Evolutionary conservation across 2,888 invertebrate genomes (phyloP), one percentile per base, ranked within the genome.

Genomic region (Sinhomidia bicolor): DNA sequence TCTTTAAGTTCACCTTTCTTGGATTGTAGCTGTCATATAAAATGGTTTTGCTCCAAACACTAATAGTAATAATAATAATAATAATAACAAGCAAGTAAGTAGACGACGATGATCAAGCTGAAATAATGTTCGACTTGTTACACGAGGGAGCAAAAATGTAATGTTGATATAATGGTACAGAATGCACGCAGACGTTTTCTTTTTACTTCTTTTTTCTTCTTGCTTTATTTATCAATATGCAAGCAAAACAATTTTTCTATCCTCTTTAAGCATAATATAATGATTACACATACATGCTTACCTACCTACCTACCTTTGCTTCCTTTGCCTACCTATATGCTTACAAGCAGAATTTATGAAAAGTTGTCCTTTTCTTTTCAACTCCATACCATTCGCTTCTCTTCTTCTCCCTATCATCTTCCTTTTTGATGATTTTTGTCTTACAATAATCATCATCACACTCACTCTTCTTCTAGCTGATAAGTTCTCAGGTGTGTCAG

Each of bases 401-500:
- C 41, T n/a, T 81, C 17, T n/a, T n/a, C 47, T 51, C 65, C 71
- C 82, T 51, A 10, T 17, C 84, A 76, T 84, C 84, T 76, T 74
- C 47, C 44, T 71, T 74, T 84, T 84, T 84, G 26, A 84, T 74
- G 60, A 76, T 84, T 84, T 83, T 84, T 76, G 82, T 71, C 71
- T 84, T 84, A 74, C 80, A 74, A 41, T 54, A 14, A 82, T 71
- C 44, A 71, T 74, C 74, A 47, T 74, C 44, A 29, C 47, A 26
- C 47, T 26, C n/a, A n/a, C n/a, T n/a, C n/a, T n/a, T n/a, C 9
- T 26, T 36, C n/a, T 44, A 60, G 74, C 26, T 81, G 51, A 82
- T 68, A 82, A 51, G 74, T 76, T 76, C 84, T 84, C 84, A 84
- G 84, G 84, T 84, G 84, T 84, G 84, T 74, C 74, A 57, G 47